Evolutionary conservation across 2,113 vertebrate genomes (phyloP), one percentile per base, ranked within the genome.

Genomic region (Telmatochromis bifrenatus): DNA sequence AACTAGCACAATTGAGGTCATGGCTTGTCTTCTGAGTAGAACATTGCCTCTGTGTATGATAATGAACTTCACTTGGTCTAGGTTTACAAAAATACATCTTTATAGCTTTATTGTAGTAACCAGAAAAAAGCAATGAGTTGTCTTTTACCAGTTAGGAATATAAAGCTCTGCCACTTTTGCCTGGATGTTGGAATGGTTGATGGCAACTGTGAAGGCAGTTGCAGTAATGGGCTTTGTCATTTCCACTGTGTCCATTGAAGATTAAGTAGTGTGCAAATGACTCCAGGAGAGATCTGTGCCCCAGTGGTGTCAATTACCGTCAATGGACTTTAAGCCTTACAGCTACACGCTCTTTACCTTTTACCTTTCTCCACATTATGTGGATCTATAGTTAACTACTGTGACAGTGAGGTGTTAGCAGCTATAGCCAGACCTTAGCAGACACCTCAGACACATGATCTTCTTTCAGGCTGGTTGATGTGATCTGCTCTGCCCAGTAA

Each of bases 141-240:
- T n/a, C 79, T 82, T 39, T 79, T 47, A 49, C 3, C 55, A 49
- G 35, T 10, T 56, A 62, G 13, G 49, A 23, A 79, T 21, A 47
- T 21, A 62, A 55, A 62, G 56, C n/a, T 4, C n/a, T 82, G 49
- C 17, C 51, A 77, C 75, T 86, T 39, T 14, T 70, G 65, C 35
- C 62, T 45, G 37, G 42, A 81, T 39, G 19, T n/a, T 70, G 55
- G 12, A 82, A 60, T 79, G 89, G 86, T 85, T 92, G 80, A 86
- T 84, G 87, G 83, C 83, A 39, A 73, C 31, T 73, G 84, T 75
- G 79, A 81, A 86, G 73, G 90, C 90, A 91, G 89, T 85, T 85
- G 90, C 92, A 80, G 82, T 95, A 96, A 96, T 95, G 93, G 94
- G 94, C 93, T 95, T 95, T 96, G 94, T 95, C 95, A 93, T 94